Evolutionary conservation across 2,113 vertebrate species (phyloP).

Genomic region (Anas platyrhynchos): DNA sequence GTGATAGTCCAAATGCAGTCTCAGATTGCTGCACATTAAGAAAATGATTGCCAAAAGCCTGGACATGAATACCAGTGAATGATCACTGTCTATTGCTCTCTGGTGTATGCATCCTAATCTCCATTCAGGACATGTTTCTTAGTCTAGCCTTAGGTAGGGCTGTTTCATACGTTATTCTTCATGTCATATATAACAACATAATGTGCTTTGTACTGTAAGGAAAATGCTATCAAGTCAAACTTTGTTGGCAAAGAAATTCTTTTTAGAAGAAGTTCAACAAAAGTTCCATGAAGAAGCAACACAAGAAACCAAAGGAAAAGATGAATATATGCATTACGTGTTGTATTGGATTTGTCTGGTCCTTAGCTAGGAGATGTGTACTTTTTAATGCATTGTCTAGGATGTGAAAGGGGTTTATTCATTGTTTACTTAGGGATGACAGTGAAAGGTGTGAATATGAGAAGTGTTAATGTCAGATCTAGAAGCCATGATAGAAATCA

Average conservation of each 20-base stretch:
- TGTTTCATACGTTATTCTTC: neutral
- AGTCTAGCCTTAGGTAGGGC: neutral
- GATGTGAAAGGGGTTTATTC: neutral
- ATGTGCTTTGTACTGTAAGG: neutral
- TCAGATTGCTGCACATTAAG: neutral
- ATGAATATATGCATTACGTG: neutral
- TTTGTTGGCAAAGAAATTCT: neutral
- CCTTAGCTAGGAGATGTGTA: neutral
- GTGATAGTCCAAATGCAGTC: neutral
- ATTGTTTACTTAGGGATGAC: neutral
- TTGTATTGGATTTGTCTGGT: neutral
- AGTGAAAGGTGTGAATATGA: neutral
- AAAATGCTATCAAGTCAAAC: neutral
- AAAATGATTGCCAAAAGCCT: neutral
- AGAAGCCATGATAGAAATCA: neutral
- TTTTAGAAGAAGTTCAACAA: neutral
- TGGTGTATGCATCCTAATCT: neutral
- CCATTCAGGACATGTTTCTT: neutral
- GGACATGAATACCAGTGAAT: neutral
- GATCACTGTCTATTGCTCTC: neutral
- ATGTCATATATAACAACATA: neutral
- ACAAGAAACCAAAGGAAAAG: neutral
- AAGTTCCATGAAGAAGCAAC: neutral
- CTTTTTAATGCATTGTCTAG: neutral
- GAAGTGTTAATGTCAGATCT: neutral